Percentiles rank a stretch among this genome's conserved stretches.
These are phyloP conservation scores for Craseonycteris thonglongyai DNA, from an alignment of 2,113 vertebrate species.

Conservation along the genomic window DNA sequence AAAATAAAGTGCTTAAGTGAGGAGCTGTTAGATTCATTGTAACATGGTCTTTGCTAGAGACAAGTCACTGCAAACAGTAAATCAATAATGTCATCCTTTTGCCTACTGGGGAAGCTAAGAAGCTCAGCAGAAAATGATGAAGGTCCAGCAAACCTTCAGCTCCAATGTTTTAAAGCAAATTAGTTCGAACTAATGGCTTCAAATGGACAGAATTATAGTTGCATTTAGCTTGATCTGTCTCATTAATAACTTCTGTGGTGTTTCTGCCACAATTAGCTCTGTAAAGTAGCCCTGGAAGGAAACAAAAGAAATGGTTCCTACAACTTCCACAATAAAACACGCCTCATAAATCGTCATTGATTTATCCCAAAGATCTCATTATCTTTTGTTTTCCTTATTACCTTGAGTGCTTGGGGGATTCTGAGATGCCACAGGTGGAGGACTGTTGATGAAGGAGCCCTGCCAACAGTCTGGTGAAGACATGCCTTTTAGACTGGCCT, in stretches of 20 bases:
- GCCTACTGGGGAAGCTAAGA: background rate
- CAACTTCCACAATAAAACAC: background rate
- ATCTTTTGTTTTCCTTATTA: background rate
- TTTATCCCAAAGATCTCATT: background rate
- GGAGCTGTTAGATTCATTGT: constrained; percentile 33
- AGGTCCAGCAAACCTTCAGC: background rate
- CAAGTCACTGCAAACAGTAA: constrained; percentile 37
- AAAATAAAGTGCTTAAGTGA: constrained; percentile 29
- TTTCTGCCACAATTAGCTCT: background rate
- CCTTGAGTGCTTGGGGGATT: background rate
- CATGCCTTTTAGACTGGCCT: background rate
- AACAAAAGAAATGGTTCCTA: background rate
- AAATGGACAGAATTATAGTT: background rate
- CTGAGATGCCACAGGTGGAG: background rate
- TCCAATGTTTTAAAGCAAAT: background rate
- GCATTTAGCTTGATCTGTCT: constrained; percentile 23
- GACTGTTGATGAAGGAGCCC: background rate
- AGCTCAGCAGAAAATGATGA: constrained; percentile 37
- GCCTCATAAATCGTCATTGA: background rate
- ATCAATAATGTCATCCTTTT: constrained; percentile 44
- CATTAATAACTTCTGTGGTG: background rate
- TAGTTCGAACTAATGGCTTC: constrained; percentile 46
- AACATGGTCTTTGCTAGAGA: constrained; percentile 7
- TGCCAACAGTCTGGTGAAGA: background rate
- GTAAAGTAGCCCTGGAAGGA: constrained; percentile 5